Conservation (phyloP, 1,140 invertebrate species). For the Teleopsis dalmanni region DNA sequence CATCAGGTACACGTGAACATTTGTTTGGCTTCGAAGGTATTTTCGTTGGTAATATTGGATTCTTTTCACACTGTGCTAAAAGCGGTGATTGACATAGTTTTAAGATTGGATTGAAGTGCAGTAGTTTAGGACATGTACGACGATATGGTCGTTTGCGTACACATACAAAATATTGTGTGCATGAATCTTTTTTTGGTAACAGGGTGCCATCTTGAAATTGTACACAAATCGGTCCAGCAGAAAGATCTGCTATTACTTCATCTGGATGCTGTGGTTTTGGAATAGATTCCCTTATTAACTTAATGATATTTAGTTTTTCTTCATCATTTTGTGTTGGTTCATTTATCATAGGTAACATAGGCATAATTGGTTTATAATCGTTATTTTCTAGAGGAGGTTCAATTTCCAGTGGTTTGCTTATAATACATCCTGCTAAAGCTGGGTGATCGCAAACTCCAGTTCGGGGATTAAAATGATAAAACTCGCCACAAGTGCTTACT, state of each 20-base stretch:
- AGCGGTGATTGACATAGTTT: slow-evolving; percentile 19
- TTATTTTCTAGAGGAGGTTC: too few relatives aligned
- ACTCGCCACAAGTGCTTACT: slow-evolving; percentile 23
- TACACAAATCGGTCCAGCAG: slow-evolving; percentile 10
- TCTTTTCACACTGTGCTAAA: slow-evolving; percentile 20
- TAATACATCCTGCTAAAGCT: slow-evolving; percentile 18
- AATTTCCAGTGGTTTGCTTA: slow-evolving; percentile 8
- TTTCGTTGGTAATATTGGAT: not conserved
- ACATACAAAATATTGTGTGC: slow-evolving; percentile 29
- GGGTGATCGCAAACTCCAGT: slow-evolving; percentile 26
- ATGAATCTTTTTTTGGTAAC: slow-evolving; percentile 21
- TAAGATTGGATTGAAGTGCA: slow-evolving; percentile 26
- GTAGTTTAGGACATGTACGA: slow-evolving; percentile 16
- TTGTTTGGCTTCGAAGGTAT: not conserved
- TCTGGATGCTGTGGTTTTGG: slow-evolving; percentile 3
- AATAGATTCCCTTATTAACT: not conserved
- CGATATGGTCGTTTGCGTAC: slow-evolving; percentile 16
- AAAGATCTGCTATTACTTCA: slow-evolving; percentile 6
- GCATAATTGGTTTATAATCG: not conserved
- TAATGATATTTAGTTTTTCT: not conserved
- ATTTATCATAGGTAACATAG: slow-evolving; percentile 5
- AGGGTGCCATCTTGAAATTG: slow-evolving; percentile 19
- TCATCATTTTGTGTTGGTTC: not conserved
- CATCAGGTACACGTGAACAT: slow-evolving; percentile 7
- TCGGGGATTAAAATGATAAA: slow-evolving; percentile 22